Base-by-base conservation (phyloP, 2,797 vertebrate genomes). In the Vipera latastei region DNA sequence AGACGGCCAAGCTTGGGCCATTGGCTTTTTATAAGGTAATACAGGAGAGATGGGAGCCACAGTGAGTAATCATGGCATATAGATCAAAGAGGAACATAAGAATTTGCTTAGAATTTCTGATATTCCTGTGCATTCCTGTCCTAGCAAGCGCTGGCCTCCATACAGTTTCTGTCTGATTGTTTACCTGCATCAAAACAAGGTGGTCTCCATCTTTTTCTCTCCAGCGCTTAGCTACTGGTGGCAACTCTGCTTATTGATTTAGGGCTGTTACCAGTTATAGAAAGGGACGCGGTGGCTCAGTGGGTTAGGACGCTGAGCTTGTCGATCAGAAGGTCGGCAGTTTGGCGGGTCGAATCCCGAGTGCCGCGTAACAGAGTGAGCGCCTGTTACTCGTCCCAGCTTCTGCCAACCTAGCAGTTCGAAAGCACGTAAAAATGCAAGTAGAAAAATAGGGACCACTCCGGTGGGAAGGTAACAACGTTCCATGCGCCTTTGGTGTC, bases 11-110 rank as follows among this genome's bases (percentile, higher is more conserved):
- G 94, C 98, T 99, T 0, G 99, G 99, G 91, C 99, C 99, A 0
- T 92, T 98, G 85, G 99, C 98, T 59, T 99, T 99, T 95, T 99
- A 99, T 96, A 99, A 99, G 99, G 99, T 99, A 96, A 93, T 48
- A 7, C 18, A 8, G 65, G 92, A 8, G 25, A 1, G 3, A 26
- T 86, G 85, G 38, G 26, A 26, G n/a, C 7, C 14, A n/a, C 13
- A 25, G 25, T 57, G 51, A 65, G 83, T 2, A 59, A 56, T 18
- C 4, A 86, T n/a, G 61, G 55, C n/a, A 63, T 25, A 12, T n/a
- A 22, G 59, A 26, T 22, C 26, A 86, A 20, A 32, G 18, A 44
- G 57, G 8, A 61, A 57, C 9, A 4, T 18, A 28, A 13, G 4
- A 48, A 57, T 55, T 32, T 59, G 61, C 83, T 38, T 38, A 20